Conservation (phyloP, 2,888 invertebrate genomes). For the Hyles lineata region DNA sequence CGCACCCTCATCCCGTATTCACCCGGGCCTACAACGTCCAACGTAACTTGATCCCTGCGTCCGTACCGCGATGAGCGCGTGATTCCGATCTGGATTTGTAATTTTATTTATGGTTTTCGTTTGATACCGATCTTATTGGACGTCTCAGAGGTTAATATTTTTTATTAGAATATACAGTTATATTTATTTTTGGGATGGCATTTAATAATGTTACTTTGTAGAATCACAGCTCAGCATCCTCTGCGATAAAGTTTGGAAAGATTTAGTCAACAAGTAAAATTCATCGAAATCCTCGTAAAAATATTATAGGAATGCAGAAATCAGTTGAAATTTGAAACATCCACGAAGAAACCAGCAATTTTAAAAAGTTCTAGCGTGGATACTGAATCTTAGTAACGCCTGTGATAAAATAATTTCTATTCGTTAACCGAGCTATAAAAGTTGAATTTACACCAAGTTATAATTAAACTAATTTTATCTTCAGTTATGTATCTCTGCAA, state of each 20-base stretch:
- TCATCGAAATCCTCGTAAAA: too few relatives aligned
- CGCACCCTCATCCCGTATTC: conserved; percentile 33
- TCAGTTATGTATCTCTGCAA: too few relatives aligned
- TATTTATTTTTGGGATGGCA: background rate
- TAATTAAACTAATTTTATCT: too few relatives aligned
- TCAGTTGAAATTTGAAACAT: too few relatives aligned
- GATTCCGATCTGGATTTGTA: conserved; percentile 16
- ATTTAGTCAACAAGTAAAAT: too few relatives aligned
- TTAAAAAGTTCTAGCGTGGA: too few relatives aligned
- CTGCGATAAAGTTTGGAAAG: too few relatives aligned
- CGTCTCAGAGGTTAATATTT: background rate
- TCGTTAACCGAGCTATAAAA: background rate
- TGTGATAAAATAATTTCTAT: too few relatives aligned
- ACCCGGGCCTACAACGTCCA: conserved; percentile 34
- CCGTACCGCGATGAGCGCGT: background rate
- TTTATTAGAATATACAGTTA: background rate
- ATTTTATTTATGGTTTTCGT: conserved; percentile 24
- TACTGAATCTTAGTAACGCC: too few relatives aligned
- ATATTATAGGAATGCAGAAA: too few relatives aligned
- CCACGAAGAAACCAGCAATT: too few relatives aligned
- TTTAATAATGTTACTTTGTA: background rate
- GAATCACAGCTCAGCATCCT: too few relatives aligned
- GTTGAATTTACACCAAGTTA: background rate
- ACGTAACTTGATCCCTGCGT: conserved; percentile 33
- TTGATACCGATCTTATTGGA: background rate